Evolutionary conservation across 2,797 vertebrate genomes (phyloP), one percentile per base, ranked within the genome.

Genomic region (Calcarius lapponicus): DNA sequence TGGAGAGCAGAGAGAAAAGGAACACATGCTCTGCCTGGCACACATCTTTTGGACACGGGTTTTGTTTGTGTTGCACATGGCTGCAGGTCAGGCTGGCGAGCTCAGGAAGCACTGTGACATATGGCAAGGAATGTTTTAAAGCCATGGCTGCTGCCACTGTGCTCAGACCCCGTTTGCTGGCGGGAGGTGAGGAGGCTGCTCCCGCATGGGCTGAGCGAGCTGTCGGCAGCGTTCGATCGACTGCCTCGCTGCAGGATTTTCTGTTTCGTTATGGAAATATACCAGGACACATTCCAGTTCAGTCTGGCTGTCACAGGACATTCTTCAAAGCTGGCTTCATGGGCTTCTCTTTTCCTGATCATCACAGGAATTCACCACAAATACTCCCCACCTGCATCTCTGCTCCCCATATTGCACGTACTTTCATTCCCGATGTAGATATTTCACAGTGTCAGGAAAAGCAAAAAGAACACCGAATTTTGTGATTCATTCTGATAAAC

Each of bases 281-380:
- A 90, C 89, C 85, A 91, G 91, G 80, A 75, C 85, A 73, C 19
- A 5, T 18, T 80, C 54, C 69, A 80, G 86, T 92, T 89, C 81
- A 66, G 65, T 12, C 75, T 3, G 4, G 15, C 81, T 70, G 57
- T 54, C 78, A 82, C 29, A 66, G 53, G 53, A 43, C 42, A 32
- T 66, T 69, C 43, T 75, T 85, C 84, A 79, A 84, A 84, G 66
- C 22, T 2, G 7, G 21, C 36, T 50, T 25, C 22, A 38, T 53
- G 45, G 80, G n/a, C 51, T 73, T 29, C 32, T 64, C 25, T 51
- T 80, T 79, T 42, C 67, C 66, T 60, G 16, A 40, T 32, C 22
- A 17, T 25, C 34, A 20, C 24, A 50, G 26, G 42, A 66, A 61
- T 78, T 73, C 34, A 32, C 6, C 3, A 3, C 15, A 43, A 50